Evolutionary conservation across 2,797 vertebrate species (phyloP), one percentile per base, ranked within the genome.

Genomic region (Fratercula arctica): DNA sequence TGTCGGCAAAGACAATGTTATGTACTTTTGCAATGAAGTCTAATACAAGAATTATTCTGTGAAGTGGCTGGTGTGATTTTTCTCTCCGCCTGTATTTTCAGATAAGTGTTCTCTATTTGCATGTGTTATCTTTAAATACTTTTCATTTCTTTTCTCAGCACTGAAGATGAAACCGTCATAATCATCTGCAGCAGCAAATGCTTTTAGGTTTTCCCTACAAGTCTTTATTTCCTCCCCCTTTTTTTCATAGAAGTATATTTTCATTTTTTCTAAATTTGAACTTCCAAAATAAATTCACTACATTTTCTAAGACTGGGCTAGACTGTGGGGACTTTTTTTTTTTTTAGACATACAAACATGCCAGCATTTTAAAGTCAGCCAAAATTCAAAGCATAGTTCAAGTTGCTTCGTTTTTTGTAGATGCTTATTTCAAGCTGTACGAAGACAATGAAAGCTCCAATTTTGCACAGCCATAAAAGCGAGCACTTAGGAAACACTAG

Each of bases 41-140:
- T 92, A 92, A 96, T 79, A 78, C 68, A 96, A 95, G 85, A 92
- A 93, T 60, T 91, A 92, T 92, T 92, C 88, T 87, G 41, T 89
- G 79, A 96, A 95, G 90, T 78, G 56, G 24, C 24, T 87, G 61
- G 21, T 77, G 91, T 94, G 84, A 94, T 95, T 85, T 96, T 84
- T 73, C 68, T 82, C 18, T 2, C 54, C 39, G 88, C 60, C 96
- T 97, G 94, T 85, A 68, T 90, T 92, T 94, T 88, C 91, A 97
- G 96, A 96, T 97, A 97, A 98, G 89, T 94, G 59, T 70, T 90
- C 67, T 54, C 33, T 50, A 96, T 95, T 80, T 89, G 92, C 95
- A 94, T 92, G 76, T 5, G 33, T 53, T 67, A 60, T 89, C 81
- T 94, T 69, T 43, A 87, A 94, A 95, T 82, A 93, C 48, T 93